phyloP scores from a whole-genome alignment of 2,888 invertebrate genomes.

The Phyto melanocephala region DNA sequence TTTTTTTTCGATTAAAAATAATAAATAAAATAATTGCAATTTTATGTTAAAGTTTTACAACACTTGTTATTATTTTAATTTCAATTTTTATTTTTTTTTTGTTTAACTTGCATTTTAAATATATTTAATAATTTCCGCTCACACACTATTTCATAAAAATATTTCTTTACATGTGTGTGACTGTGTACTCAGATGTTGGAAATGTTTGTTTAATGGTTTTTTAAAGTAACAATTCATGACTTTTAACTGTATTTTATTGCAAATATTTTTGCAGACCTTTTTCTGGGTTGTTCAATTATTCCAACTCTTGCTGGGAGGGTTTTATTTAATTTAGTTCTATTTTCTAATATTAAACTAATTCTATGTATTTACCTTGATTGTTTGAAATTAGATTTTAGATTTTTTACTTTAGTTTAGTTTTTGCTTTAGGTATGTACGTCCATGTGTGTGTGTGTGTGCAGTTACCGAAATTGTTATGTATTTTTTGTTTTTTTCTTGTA shows the following conservation, averaged over 20 bases:
- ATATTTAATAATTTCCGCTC: slow-evolving; percentile 52
- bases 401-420: too few species aligned
- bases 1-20: slow-evolving; percentile 44
- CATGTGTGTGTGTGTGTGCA: background rate
- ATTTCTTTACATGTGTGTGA: background rate
- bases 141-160: background rate
- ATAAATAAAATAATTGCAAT: slow-evolving; percentile 61
- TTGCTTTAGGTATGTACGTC: too few species aligned
- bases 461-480: background rate
- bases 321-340: background rate
- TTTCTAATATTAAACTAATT: slow-evolving; percentile 3
- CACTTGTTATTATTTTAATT: slow-evolving; percentile 53
- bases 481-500: background rate
- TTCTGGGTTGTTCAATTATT: background rate
- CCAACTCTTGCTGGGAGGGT: background rate
- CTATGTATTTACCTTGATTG: slow-evolving; percentile 21
- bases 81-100: slow-evolving; percentile 10
- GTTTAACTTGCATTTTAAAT: background rate
- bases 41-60: slow-evolving; percentile 54
- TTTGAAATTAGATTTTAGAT: background rate
- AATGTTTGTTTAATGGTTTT: background rate
- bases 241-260: background rate
- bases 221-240: background rate
- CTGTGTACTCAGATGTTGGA: background rate
- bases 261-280: background rate